These are phyloP conservation scores for Drosophila pallidifrons DNA, from an alignment of 1,140 invertebrate genomes.

Conservation along the genomic window DNA sequence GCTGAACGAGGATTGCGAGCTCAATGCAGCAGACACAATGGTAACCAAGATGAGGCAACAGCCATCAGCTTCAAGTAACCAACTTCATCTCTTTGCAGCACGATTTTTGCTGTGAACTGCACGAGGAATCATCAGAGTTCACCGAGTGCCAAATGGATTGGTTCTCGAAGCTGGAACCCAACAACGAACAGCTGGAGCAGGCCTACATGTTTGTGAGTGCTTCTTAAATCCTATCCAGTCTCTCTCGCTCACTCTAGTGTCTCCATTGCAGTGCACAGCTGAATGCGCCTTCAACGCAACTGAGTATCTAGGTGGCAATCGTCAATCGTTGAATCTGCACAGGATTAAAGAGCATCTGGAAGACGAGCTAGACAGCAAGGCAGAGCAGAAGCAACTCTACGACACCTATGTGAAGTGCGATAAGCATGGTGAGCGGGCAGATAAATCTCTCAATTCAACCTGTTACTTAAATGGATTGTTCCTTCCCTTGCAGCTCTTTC, in stretches of 20 bases:
- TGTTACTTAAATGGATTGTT: neutral
- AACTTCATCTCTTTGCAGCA: constrained; percentile 37
- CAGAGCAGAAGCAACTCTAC: constrained; percentile 52
- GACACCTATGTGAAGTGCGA: constrained; percentile 65
- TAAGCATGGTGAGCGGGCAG: constrained; percentile 48
- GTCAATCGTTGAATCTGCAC: constrained; percentile 46
- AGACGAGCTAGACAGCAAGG: constrained; percentile 41
- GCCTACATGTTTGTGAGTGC: constrained; percentile 65
- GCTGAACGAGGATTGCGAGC: constrained; percentile 65
- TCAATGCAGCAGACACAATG: constrained; percentile 60
- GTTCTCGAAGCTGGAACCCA: constrained; percentile 52
- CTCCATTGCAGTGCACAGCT: constrained; percentile 52
- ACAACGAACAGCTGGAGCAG: constrained; percentile 59
- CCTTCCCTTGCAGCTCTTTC: constrained; percentile 26
- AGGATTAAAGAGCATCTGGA: constrained; percentile 53
- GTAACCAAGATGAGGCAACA: constrained; percentile 3
- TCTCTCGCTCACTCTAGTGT: neutral
- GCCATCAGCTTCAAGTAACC: neutral
- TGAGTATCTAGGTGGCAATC: constrained; percentile 52
- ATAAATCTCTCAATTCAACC: too few species aligned
- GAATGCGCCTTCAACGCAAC: constrained; percentile 65
- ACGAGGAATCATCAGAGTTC: constrained; percentile 58
- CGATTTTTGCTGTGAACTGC: constrained; percentile 72
- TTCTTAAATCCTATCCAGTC: too few species aligned
- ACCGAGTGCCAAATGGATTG: constrained; percentile 57